Conservation (phyloP, 2,797 vertebrate genomes). For the Pantherophis vulpinus region DNA sequence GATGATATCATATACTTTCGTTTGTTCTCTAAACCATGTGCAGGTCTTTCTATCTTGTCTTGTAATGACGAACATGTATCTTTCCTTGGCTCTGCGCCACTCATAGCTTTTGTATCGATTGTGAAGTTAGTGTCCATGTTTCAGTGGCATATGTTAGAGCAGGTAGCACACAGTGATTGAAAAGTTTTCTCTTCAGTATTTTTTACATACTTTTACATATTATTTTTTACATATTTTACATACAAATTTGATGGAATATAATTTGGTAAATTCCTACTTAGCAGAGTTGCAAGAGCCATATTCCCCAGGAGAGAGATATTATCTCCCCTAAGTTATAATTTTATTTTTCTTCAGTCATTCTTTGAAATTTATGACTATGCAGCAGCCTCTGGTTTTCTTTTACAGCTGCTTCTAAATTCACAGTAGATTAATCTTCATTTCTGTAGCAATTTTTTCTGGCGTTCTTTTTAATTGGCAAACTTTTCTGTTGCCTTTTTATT, state of each 20-base stretch:
- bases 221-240: no score
- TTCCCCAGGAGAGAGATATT: not conserved
- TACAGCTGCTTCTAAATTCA: not conserved
- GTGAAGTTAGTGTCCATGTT: not conserved
- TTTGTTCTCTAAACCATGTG: not conserved
- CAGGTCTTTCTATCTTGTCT: not conserved
- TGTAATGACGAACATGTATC: not conserved
- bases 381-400: not conserved
- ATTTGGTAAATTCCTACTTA: not conserved
- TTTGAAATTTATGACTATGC: not conserved
- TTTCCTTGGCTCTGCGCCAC: not conserved
- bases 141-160: not conserved
- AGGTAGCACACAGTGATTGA: not conserved
- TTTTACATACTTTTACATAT: no score
- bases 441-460: not conserved
- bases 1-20: not conserved
- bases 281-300: not conserved
- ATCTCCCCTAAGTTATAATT: not conserved
- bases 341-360: not conserved
- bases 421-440: not conserved
- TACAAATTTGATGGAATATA: not conserved
- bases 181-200: not conserved
- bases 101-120: not conserved
- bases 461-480: not conserved
- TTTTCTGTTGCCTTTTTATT: not conserved